Evolutionary conservation across 2,113 vertebrate species (phyloP), one percentile per base, ranked within the genome.

Genomic region (Platichthys stellatus): DNA sequence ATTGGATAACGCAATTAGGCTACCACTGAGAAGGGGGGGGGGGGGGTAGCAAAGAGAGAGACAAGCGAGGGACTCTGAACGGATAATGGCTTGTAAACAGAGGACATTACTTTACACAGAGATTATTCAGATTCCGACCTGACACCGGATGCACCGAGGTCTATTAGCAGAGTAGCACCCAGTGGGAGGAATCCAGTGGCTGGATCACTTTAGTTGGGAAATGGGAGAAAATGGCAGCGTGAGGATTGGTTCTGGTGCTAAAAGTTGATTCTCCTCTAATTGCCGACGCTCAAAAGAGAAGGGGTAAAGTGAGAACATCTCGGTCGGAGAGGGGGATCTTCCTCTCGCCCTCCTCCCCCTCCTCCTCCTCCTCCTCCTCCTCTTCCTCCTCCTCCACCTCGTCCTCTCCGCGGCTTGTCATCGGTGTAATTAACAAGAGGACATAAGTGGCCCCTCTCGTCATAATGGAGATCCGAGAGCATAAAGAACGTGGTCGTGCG

Each of bases 1-100:
- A 90, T 90, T 92, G 91, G 92, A 89, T 95, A 93, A 94, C 86
- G 87, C 92, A 92, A 93, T 93, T 94, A 94, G 89, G 89, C 85
- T 82, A 89, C 82, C 91, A 77, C 88, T 78, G 88, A 85, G 88
- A 81, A 23, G 23, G 23, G 23, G 23, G 23, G 26, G 23, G 26
- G 89, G 63, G 63, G 78, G 77, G 83, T 80, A 84, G 84, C 86
- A 88, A 86, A 86, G 89, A 82, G 88, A 83, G 75, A 84, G 83
- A 80, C 84, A 53, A 78, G 82, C 88, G 86, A 83, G 86, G 88
- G 87, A 88, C 86, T 85, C 68, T 81, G 83, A 79, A 76, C 88
- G 85, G 83, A 92, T 93, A 93, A 94, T 93, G 90, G 91, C 82
- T 68, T 83, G 86, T 90, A 92, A 91, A 92, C 92, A 92, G 80